phyloP scores from a whole-genome alignment of 2,888 invertebrate species.

The Pimpla rufipes region DNA sequence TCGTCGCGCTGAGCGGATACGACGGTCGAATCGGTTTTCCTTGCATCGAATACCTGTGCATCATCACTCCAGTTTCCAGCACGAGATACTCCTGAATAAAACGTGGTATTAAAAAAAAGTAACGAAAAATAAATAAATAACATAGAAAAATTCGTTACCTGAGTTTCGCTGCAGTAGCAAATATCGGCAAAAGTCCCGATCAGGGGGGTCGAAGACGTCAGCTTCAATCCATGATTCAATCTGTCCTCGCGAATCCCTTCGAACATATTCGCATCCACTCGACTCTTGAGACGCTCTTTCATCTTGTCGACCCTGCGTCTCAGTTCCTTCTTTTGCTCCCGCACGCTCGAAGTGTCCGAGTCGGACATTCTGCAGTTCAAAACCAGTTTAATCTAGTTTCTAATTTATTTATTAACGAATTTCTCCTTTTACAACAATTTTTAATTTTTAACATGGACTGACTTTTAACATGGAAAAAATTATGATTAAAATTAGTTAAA shows the following conservation, averaged over 20 bases:
- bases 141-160: conserved; percentile 64
- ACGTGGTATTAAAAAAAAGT: neutral
- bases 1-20: conserved; percentile 61
- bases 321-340: conserved; percentile 50
- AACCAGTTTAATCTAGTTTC: no score
- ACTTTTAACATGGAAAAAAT: no score
- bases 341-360: conserved; percentile 31
- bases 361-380: conserved; percentile 1
- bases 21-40: conserved; percentile 73
- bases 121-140: neutral
- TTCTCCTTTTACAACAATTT: no score
- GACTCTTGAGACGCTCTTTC: conserved; percentile 65
- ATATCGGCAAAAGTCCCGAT: conserved; percentile 69
- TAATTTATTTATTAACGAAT: no score
- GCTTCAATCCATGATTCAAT: conserved; percentile 74
- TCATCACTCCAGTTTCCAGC: conserved; percentile 62
- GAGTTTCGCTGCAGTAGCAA: conserved; percentile 72
- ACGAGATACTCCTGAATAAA: conserved; percentile 73
- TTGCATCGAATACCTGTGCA: conserved; percentile 74
- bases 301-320: conserved; percentile 64
- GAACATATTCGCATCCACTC: conserved; percentile 64
- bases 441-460: no score
- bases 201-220: conserved; percentile 67
- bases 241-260: conserved; percentile 71
- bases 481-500: no score